These are phyloP conservation scores for Gymnothorax reevesii DNA, from an alignment of 2,797 vertebrate genomes.

Conservation along the genomic window DNA sequence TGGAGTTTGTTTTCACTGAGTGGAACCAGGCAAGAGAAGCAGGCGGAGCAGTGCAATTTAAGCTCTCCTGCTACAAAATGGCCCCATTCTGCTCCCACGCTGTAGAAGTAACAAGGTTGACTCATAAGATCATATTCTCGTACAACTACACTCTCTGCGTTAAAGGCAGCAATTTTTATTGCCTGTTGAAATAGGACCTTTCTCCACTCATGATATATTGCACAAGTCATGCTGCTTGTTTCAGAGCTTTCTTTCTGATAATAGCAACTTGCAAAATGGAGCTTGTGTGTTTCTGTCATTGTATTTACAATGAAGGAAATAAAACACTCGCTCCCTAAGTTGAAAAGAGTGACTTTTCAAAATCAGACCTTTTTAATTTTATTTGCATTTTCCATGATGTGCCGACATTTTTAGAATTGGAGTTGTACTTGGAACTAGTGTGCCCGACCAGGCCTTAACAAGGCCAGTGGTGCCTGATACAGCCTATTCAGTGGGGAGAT, in stretches of 20 bases:
- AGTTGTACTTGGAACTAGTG: too few relatives aligned
- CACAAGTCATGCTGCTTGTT: slow-evolving; percentile 37
- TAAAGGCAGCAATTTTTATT: slow-evolving; percentile 46
- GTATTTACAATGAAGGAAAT: slow-evolving; percentile 3
- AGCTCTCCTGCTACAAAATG: not conserved
- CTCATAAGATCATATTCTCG: not conserved
- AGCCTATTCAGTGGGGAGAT: too few relatives aligned
- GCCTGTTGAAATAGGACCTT: slow-evolving; percentile 46
- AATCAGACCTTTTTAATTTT: too few relatives aligned
- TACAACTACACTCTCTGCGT: not conserved
- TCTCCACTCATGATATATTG: slow-evolving; percentile 30
- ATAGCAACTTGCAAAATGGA: not conserved
- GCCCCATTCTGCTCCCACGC: not conserved
- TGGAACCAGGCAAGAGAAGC: slow-evolving; percentile 66
- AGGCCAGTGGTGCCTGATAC: too few relatives aligned
- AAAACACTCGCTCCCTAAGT: not conserved
- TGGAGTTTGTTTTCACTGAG: slow-evolving; percentile 48
- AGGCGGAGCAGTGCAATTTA: slow-evolving; percentile 30
- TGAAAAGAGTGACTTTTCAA: not conserved
- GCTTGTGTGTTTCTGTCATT: not conserved
- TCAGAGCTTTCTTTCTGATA: not conserved
- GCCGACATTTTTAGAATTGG: too few relatives aligned
- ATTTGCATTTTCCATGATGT: too few relatives aligned
- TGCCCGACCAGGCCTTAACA: too few relatives aligned
- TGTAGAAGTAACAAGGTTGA: not conserved